These are phyloP conservation scores for Isotomurus palustris DNA, from an alignment of 2,888 invertebrate genomes.

Conservation along the genomic window DNA sequence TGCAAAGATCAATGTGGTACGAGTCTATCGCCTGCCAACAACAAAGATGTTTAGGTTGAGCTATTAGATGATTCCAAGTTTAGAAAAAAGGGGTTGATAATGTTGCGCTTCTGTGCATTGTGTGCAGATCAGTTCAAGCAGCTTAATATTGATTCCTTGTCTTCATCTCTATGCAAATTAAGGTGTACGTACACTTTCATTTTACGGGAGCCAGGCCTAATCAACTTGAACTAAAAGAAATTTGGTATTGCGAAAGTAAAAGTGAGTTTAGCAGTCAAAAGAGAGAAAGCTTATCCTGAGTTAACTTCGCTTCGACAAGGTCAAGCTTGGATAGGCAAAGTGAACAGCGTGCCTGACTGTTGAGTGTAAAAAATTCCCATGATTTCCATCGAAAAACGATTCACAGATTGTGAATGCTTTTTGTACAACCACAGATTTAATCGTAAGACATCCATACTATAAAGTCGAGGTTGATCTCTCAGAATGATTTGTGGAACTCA, in stretches of 20 bases:
- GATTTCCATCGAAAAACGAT: slow-evolving; percentile 1
- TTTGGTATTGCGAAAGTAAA: slow-evolving; percentile 10
- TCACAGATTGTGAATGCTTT: not conserved
- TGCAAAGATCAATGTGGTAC: slow-evolving; percentile 43
- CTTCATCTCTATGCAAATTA: slow-evolving; percentile 4
- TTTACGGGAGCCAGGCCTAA: slow-evolving; percentile 13
- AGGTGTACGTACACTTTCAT: slow-evolving; percentile 13
- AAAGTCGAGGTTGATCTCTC: too few species aligned
- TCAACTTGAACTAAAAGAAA: slow-evolving; percentile 12
- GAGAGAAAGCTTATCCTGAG: slow-evolving; percentile 10
- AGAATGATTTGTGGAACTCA: too few species aligned
- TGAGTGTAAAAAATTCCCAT: not conserved
- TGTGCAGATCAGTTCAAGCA: not conserved
- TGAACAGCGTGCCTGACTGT: not conserved
- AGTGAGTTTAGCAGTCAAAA: slow-evolving; percentile 1
- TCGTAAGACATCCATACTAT: not conserved
- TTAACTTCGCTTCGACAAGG: slow-evolving; percentile 7
- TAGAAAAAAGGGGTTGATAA: slow-evolving; percentile 4
- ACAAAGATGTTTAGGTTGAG: slow-evolving; percentile 5
- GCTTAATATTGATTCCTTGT: slow-evolving; percentile 1
- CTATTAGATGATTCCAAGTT: slow-evolving; percentile 7
- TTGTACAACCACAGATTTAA: not conserved
- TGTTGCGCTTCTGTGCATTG: not conserved
- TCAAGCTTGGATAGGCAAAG: slow-evolving; percentile 13
- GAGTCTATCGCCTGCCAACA: slow-evolving; percentile 3